Conservation (phyloP, 2,797 vertebrate genomes). For the Tenualosa ilisha region DNA sequence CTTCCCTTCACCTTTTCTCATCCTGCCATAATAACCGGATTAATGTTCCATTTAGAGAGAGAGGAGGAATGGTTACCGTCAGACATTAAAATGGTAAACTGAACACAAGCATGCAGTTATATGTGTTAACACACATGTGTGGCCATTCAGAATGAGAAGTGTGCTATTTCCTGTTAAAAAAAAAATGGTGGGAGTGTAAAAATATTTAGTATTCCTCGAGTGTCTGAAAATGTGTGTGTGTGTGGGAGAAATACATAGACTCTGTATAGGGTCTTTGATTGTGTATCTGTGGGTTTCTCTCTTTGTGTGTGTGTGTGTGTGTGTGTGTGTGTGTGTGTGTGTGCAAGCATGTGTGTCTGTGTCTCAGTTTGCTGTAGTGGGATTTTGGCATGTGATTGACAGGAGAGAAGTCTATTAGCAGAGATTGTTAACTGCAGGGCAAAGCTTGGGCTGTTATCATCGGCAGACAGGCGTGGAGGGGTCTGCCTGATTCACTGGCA, state of each 20-base stretch:
- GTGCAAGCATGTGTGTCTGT: constrained; percentile 36
- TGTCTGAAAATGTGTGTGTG: neutral
- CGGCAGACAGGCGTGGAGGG: constrained; percentile 76
- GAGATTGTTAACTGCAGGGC: constrained; percentile 77
- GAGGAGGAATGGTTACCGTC: neutral
- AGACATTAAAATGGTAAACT: constrained; percentile 24
- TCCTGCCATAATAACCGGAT: constrained; percentile 1
- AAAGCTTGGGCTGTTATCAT: constrained; percentile 77
- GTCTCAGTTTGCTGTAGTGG: constrained; percentile 62
- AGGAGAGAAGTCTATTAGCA: constrained; percentile 81
- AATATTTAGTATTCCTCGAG: neutral
- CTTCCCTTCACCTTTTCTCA: constrained; percentile 25
- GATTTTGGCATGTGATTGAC: constrained; percentile 79
- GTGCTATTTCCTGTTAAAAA: neutral
- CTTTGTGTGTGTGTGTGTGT: constrained; percentile 40
- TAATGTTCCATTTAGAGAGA: constrained; percentile 21
- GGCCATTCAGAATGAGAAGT: constrained; percentile 3
- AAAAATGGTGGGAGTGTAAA: neutral
- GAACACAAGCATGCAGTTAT: neutral
- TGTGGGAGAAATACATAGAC: neutral
- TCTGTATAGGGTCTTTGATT: neutral
- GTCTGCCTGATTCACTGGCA: constrained; percentile 73
- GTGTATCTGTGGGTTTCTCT: neutral
- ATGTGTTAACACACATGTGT: neutral
- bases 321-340: constrained; percentile 17